Evolutionary conservation across 2,888 invertebrate species (phyloP).

Genomic region (Lypha dubia): DNA sequence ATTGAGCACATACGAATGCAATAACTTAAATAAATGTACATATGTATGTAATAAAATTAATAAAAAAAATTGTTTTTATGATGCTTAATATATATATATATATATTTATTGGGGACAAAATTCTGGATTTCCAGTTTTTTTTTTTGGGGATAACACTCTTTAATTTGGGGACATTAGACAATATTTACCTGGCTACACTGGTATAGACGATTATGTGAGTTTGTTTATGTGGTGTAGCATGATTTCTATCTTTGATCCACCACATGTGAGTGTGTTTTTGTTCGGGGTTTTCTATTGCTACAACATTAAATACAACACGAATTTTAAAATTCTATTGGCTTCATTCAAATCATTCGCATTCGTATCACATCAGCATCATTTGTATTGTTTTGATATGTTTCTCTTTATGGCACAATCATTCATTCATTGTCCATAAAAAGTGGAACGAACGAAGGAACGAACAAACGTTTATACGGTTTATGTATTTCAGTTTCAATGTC

Average conservation of each 20-base stretch:
- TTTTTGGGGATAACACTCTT: no score
- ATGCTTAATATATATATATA: no score
- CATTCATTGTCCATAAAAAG: conserved; percentile 23
- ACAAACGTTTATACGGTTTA: conserved; percentile 32
- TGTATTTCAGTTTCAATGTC: conserved; percentile 33
- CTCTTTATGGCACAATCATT: conserved; percentile 29
- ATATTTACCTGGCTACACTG: no score
- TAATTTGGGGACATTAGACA: no score
- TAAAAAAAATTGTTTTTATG: no score
- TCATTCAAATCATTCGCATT: conserved; percentile 60
- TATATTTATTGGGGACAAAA: no score
- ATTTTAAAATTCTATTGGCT: conserved; percentile 64
- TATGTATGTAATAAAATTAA: no score
- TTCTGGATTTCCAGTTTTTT: no score
- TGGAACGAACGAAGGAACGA: conserved; percentile 38
- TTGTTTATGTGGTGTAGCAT: conserved; percentile 8
- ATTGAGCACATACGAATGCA: no score
- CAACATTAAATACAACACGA: conserved; percentile 46
- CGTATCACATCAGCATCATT: conserved; percentile 56
- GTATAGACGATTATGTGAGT: no score
- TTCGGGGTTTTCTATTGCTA: conserved; percentile 5
- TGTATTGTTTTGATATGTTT: conserved; percentile 60
- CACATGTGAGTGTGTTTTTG: neutral
- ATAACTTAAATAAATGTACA: no score
- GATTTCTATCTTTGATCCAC: conserved; percentile 14